A percentile compares a stretch with the other conserved stretches of the same genome.
Conservation (phyloP, 2,113 vertebrate genomes). For the Cheirogaleus medius region DNA sequence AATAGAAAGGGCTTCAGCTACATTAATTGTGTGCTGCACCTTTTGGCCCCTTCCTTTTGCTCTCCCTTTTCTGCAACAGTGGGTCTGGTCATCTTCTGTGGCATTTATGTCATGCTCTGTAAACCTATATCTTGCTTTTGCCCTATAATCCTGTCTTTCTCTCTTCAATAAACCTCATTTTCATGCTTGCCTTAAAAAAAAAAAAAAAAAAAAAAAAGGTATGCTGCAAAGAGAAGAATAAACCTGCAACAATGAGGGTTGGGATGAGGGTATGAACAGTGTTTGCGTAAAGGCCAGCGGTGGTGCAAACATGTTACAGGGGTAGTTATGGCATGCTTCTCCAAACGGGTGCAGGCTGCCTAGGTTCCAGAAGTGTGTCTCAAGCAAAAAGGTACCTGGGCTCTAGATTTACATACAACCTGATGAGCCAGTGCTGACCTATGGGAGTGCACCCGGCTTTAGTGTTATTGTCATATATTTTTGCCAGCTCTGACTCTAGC, state of each 20-base stretch:
- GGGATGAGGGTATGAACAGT: too few species aligned
- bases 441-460: neutral
- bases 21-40: too few species aligned
- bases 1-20: neutral
- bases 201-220: too few species aligned
- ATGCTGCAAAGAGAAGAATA: neutral
- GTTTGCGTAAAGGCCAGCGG: neutral
- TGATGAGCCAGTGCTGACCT: neutral
- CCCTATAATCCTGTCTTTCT: too few species aligned
- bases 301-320: too few species aligned
- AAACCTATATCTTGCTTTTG: too few species aligned
- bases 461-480: neutral
- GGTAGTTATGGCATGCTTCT: neutral
- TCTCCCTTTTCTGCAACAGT: too few species aligned
- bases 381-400: neutral
- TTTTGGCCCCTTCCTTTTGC: too few species aligned
- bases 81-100: too few species aligned
- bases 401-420: neutral
- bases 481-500: neutral
- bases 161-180: too few species aligned
- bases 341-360: neutral
- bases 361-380: neutral
- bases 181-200: too few species aligned
- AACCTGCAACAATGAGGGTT: neutral
- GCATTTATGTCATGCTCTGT: too few species aligned